Evolutionary conservation across 2,797 vertebrate species (phyloP), one percentile per base, ranked within the genome.

Genomic region (Hapalemur alaotrensis): DNA sequence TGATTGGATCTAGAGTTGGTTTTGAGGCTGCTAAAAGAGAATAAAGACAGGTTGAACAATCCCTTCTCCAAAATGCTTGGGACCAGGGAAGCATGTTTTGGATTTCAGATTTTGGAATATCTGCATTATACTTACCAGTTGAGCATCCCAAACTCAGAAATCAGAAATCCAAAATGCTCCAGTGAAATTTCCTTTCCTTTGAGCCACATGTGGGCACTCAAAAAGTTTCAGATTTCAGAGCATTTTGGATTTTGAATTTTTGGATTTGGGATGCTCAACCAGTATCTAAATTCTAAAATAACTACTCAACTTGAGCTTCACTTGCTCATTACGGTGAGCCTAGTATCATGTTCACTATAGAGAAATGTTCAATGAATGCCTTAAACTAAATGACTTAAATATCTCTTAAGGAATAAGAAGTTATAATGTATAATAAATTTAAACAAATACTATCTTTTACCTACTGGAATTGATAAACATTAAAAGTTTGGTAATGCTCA

Each of bases 1-100:
- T 99, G 98, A 99, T 99, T 13, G 99, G 99, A 70, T 99, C 99
- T 97, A 99, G 93, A 0, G 98, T 96, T 0, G 99, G 99, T 91
- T 99, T 99, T 17, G 98, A 99, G 79, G 98, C 99, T 98, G 98
- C 81, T 95, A 46, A 95, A 97, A 95, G 97, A 98, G 13, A 93
- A 96, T 43, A 84, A 91, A 41, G 38, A 54, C n/a, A 54, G 50
- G 50, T 50, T 79, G n/a, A 79, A 17, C 15, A 38, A 38, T 79
- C n/a, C 75, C 7, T 38, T n/a, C 23, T 54, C 76, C 35, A 35
- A 76, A 79, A 54, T 54, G 8, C n/a, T 35, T 79, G n/a, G n/a
- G 50, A 35, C 23, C 76, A 38, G 38, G 54, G 54, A 57, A 1
- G 76, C 4, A 54, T 38, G 50, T 79, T 54, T 38, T 79, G 13